Evolutionary conservation across 2,113 vertebrate genomes (phyloP).

Genomic region (Varanus komodoensis): DNA sequence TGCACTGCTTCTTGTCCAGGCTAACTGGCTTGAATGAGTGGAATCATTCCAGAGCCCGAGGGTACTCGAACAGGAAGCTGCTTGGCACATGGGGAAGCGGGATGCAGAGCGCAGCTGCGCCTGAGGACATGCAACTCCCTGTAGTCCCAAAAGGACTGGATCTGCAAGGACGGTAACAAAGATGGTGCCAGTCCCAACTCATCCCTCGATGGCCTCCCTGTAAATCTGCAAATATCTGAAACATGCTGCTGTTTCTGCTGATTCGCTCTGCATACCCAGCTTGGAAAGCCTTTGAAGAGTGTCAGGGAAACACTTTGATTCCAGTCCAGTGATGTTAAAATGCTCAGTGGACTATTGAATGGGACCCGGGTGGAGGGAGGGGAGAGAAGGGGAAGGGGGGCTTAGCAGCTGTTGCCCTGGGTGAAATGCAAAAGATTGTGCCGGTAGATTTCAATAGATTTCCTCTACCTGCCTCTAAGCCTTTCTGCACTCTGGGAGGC

Average conservation of each 20-base stretch:
- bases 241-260: conserved; percentile 25
- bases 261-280: conserved; percentile 43
- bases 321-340: conserved; percentile 44
- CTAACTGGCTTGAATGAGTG: no score
- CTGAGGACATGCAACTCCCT: background rate
- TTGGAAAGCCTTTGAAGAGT: conserved; percentile 46
- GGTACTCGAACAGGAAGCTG: background rate
- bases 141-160: background rate
- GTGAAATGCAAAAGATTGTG: conserved; percentile 53
- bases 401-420: conserved; percentile 44
- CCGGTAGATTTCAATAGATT: conserved; percentile 58
- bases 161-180: conserved; percentile 17
- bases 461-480: conserved; percentile 52
- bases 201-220: conserved; percentile 17
- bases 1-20: no score
- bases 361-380: background rate
- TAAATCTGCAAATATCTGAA: conserved; percentile 25
- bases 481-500: conserved; percentile 16
- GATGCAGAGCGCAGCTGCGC: background rate
- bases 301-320: conserved; percentile 58
- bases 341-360: conserved; percentile 60
- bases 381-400: background rate
- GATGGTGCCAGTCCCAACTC: background rate
- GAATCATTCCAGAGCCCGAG: no score
- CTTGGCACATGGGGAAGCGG: background rate